Evolutionary conservation across 2,113 vertebrate genomes (phyloP).

Genomic region (Spea bombifrons): DNA sequence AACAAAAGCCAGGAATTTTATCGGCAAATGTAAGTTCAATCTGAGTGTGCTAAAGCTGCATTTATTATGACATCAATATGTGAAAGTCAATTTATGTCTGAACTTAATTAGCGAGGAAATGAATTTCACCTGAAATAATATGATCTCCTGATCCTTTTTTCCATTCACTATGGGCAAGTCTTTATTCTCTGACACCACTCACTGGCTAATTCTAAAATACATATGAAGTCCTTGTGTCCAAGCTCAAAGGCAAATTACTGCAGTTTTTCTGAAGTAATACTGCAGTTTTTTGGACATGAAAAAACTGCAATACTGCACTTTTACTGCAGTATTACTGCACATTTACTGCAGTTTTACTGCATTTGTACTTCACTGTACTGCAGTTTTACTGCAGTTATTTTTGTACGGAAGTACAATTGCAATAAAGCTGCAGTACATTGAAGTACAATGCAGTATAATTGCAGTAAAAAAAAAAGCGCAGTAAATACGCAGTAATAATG

Average conservation of each 20-base stretch:
- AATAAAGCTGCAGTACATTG: no score
- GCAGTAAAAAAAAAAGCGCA: no score
- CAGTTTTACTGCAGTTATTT: no score
- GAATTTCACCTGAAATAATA: slow-evolving; percentile 48
- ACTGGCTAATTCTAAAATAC: slow-evolving; percentile 44
- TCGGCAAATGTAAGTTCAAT: slow-evolving; percentile 18
- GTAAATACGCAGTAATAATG: no score
- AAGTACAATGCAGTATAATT: no score
- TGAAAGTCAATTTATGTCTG: slow-evolving; percentile 45
- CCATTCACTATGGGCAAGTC: slow-evolving; percentile 45
- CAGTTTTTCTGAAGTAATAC: no score
- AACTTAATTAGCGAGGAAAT: slow-evolving; percentile 46
- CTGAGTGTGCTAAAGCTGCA: slow-evolving; percentile 14
- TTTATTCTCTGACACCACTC: slow-evolving; percentile 40
- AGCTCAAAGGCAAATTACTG: slow-evolving; percentile 33
- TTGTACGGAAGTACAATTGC: no score
- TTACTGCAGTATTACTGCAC: no score
- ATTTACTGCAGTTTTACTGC: no score
- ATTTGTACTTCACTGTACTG: no score
- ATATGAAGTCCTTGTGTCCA: slow-evolving; percentile 39
- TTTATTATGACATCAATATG: slow-evolving; percentile 46
- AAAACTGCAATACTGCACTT: no score
- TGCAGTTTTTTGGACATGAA: no score
- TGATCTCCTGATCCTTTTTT: slow-evolving; percentile 43
- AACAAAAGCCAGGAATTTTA: not conserved